Base-by-base conservation (phyloP, 2,888 invertebrate species). In the Cryptocephalus moraei region DNA sequence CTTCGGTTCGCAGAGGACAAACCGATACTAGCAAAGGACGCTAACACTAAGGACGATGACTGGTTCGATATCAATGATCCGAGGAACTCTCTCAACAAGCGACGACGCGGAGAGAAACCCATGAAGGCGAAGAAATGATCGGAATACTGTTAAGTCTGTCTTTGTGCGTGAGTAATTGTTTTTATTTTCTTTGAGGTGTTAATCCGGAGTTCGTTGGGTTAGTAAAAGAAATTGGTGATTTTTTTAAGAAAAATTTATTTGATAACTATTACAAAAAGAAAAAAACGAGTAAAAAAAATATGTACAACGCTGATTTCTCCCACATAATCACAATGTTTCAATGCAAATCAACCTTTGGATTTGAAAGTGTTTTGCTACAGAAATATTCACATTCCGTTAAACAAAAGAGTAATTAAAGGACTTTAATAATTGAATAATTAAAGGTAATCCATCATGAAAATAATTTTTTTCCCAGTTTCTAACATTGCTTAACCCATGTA, bases 41-140 rank as follows among this genome's bases (percentile, higher is more conserved):
- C 95, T 0, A 96, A 91, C 45, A 86, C 88, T 0, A 91, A 91
- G 65, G 82, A 85, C 41, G 90, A 91, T 56, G 96, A 97, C 61
- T 92, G 96, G 90, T 99, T 93, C 66, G 94, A 95, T 65, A 91
- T 95, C 32, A 88, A 86, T 62, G 97, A 99, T 71, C 97, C 99
- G 0, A 75, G 97, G 53, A 96, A 96, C 75, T 89, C 93, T 0
- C 70, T 99, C 4, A 96, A 92, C 60, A 91, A 94, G 73, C 75
- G 96, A 43, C 82, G 94, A 65, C 77, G 96, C 45, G 92, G 96
- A 40, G 92, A 88, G 60, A 69, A 56, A 33, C 50, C 56, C 14
- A 52, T 54, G 32, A 63, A 57, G 50, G 38, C 49, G 14, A 56
- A 53, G 41, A 55, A 59, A 52, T 53, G 49, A 50, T 8, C 32